These are phyloP conservation scores for Conopomorpha cramerella DNA, from an alignment of 1,140 invertebrate genomes.

Conservation along the genomic window DNA sequence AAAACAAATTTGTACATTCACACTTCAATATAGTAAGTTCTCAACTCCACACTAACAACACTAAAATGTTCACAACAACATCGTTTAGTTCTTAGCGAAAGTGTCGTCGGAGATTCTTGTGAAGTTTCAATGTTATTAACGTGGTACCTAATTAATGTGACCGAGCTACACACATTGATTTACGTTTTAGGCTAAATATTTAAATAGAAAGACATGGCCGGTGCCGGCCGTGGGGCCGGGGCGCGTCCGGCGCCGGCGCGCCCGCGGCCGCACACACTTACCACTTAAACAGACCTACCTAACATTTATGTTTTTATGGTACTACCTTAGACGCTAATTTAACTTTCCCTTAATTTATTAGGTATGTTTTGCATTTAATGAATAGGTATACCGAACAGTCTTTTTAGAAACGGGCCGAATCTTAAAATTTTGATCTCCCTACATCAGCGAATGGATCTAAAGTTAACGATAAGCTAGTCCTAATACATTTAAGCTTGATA, in stretches of 20 bases:
- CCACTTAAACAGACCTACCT: no score
- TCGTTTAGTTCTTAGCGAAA: no score
- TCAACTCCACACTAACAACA: conserved; percentile 2
- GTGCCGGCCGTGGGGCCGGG: no score
- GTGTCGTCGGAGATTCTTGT: background rate
- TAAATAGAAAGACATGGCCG: no score
- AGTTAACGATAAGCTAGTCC: no score
- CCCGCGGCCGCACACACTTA: no score
- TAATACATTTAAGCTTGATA: no score
- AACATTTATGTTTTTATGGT: no score
- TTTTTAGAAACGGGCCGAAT: conserved; percentile 57
- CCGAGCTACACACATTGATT: conserved; percentile 25
- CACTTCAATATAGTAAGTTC: no score
- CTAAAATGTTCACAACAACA: conserved; percentile 2
- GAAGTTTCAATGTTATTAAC: conserved; percentile 1
- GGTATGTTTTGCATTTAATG: conserved; percentile 39
- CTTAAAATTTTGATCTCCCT: conserved; percentile 53
- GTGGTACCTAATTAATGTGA: background rate
- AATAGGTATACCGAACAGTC: conserved; percentile 61
- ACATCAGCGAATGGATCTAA: conserved; percentile 43
- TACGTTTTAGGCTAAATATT: no score
- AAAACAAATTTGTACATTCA: conserved; percentile 54
- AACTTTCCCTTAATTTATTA: conserved; percentile 2
- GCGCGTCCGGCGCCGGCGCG: no score
- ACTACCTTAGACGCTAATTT: background rate